Evolutionary conservation across 1,140 invertebrate species (phyloP).

Genomic region (Drosophila pallidifrons): DNA sequence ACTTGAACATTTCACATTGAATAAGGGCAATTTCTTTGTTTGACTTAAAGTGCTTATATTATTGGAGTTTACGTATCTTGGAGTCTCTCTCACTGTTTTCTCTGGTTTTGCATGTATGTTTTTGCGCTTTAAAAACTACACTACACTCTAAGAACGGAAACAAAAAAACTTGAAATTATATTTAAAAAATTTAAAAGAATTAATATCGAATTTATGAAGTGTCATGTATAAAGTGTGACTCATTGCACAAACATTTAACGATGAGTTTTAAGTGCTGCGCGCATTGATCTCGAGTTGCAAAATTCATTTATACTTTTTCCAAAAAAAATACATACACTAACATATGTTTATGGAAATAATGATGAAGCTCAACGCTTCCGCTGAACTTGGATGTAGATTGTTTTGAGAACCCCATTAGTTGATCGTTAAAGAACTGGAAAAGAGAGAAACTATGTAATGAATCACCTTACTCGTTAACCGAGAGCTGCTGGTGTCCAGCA

Average conservation of each 20-base stretch:
- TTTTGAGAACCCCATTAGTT: slow-evolving; percentile 9
- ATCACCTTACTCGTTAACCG: slow-evolving; percentile 42
- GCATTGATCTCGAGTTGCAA: slow-evolving; percentile 9
- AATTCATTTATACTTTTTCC: slow-evolving; percentile 16
- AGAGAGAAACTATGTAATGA: slow-evolving; percentile 49
- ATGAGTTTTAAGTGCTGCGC: slow-evolving; percentile 57
- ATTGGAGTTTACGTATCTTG: slow-evolving; percentile 46
- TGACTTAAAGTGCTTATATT: slow-evolving; percentile 13
- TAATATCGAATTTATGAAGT: not conserved
- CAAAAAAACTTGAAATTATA: not conserved
- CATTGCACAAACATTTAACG: slow-evolving; percentile 31
- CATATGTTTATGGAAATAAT: not conserved
- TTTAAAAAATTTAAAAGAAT: not conserved
- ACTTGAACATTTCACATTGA: too few relatives aligned
- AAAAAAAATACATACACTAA: slow-evolving; percentile 2
- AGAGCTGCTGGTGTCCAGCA: slow-evolving; percentile 34
- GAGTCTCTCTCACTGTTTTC: slow-evolving; percentile 59
- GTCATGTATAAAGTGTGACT: slow-evolving; percentile 41
- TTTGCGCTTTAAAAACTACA: slow-evolving; percentile 35
- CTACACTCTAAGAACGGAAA: slow-evolving; percentile 10
- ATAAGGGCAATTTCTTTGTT: slow-evolving; percentile 25
- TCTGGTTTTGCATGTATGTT: slow-evolving; percentile 51
- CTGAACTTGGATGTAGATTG: slow-evolving; percentile 28
- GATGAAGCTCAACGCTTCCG: slow-evolving; percentile 21
- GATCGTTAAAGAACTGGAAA: slow-evolving; percentile 40